phyloP scores from a whole-genome alignment of 2,888 invertebrate species.

The Euspilapteryx auroguttella region DNA sequence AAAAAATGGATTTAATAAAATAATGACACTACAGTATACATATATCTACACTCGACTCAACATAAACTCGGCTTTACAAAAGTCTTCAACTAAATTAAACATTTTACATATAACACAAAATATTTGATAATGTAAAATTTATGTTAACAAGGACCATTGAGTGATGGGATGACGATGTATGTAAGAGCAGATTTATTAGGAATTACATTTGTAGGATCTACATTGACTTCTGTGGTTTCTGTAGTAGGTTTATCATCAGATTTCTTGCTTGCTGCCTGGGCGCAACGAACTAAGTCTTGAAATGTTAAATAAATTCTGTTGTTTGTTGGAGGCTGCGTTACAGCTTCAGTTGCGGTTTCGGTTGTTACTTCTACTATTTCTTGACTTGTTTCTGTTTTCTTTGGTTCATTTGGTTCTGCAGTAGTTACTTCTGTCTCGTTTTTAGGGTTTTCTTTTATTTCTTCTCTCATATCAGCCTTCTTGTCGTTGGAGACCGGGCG shows the following conservation, averaged over 20 bases:
- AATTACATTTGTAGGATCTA: no score
- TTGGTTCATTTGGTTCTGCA: slow-evolving; percentile 19
- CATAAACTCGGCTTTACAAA: no score
- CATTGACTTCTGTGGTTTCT: slow-evolving; percentile 4
- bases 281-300: slow-evolving; percentile 6
- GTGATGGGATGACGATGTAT: no score
- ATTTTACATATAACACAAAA: no score
- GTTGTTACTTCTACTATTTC: slow-evolving; percentile 1
- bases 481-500: no score
- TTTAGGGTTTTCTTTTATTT: slow-evolving; percentile 7
- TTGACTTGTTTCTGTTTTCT: neutral
- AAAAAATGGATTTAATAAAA: no score
- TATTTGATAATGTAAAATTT: neutral
- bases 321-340: neutral
- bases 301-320: slow-evolving; percentile 4
- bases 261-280: slow-evolving; percentile 25
- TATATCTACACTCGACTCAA: no score
- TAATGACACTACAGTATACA: no score
- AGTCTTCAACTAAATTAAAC: no score
- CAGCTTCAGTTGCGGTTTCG: neutral
- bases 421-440: slow-evolving; percentile 14
- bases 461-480: no score
- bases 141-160: slow-evolving; percentile 19
- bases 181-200: no score
- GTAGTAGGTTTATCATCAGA: slow-evolving; percentile 13